phyloP scores from a whole-genome alignment of 2,888 invertebrate species.

The Meandrusa payeni region DNA sequence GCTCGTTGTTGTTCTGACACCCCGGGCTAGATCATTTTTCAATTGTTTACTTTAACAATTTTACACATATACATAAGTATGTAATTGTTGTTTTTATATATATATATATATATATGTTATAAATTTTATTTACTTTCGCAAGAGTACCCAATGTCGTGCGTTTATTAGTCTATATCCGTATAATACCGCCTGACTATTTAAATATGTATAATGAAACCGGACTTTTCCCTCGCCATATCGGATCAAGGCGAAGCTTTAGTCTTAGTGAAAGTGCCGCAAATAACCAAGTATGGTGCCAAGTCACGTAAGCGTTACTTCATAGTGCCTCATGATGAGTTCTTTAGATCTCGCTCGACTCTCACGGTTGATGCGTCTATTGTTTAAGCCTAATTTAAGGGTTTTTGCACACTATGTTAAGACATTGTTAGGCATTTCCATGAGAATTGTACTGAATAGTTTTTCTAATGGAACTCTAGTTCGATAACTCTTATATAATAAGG shows the following conservation, averaged over 20 bases:
- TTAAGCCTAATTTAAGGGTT: constrained; percentile 44
- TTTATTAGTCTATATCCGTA: too few species aligned
- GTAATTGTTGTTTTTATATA: too few species aligned
- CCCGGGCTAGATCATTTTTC: too few species aligned
- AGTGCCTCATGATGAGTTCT: constrained; percentile 10
- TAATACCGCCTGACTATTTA: too few species aligned
- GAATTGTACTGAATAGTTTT: constrained; percentile 8
- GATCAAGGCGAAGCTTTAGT: constrained; percentile 6
- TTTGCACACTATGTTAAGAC: constrained; percentile 27
- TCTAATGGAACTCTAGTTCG: constrained; percentile 4
- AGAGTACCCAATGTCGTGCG: too few species aligned
- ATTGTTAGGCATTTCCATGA: constrained; percentile 21
- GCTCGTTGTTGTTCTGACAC: too few species aligned
- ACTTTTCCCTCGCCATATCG: neutral
- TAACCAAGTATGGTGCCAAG: constrained; percentile 12
- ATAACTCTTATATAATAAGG: constrained; percentile 14
- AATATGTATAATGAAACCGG: neutral
- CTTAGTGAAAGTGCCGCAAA: constrained; percentile 19
- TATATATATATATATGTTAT: neutral
- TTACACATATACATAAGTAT: too few species aligned
- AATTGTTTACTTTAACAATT: too few species aligned
- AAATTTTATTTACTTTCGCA: too few species aligned
- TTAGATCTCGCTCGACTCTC: constrained; percentile 24
- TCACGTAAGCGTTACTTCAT: constrained; percentile 22
- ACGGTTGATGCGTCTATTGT: constrained; percentile 30